These are phyloP conservation scores for Suncus etruscus DNA, from an alignment of 2,113 vertebrate genomes.

Conservation along the genomic window DNA sequence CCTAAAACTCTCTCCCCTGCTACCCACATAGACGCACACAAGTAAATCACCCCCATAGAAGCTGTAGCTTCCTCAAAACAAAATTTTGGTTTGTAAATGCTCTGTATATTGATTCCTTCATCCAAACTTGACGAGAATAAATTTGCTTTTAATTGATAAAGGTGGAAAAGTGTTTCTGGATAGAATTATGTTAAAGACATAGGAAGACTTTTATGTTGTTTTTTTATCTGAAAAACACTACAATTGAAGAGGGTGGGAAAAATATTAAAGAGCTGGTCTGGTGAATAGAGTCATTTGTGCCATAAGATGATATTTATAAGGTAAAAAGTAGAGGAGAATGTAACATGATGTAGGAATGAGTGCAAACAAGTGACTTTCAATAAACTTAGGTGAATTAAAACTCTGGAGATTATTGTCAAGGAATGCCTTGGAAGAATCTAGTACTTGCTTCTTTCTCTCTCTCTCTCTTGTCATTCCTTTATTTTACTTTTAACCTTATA, in stretches of 20 bases:
- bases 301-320: no score
- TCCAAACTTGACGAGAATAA: background rate
- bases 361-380: background rate
- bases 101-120: background rate
- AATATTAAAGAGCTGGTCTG: no score
- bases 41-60: background rate
- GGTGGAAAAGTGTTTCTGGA: background rate
- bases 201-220: background rate
- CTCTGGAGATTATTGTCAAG: background rate
- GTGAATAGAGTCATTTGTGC: background rate
- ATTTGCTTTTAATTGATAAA: background rate
- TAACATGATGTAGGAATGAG: background rate
- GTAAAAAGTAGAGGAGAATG: background rate
- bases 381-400: background rate
- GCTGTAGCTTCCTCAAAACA: background rate
- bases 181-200: background rate
- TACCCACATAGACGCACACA: background rate
- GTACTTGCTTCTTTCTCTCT: background rate
- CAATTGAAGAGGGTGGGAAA: background rate
- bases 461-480: conserved; percentile 3
- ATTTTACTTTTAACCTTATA: background rate
- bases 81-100: background rate
- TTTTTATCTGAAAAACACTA: background rate
- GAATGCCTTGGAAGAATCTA: background rate
- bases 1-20: no score